Percentiles rank a stretch among this genome's conserved stretches.
phyloP scores from a whole-genome alignment of 1,140 invertebrate genomes.

The Pseudomyrmex cubaensis region DNA sequence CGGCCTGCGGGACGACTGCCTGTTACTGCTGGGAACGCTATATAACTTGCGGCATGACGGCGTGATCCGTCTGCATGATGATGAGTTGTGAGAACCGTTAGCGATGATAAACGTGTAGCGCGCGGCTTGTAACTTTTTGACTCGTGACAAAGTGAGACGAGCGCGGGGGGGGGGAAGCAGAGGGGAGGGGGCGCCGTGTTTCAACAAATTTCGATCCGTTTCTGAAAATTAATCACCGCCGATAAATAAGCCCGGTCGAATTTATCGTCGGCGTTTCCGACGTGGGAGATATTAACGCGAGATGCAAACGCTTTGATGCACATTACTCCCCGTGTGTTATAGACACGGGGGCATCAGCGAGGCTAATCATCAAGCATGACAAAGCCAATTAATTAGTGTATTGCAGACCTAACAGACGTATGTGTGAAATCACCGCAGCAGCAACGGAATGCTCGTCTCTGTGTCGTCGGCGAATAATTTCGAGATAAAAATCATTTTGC shows the following conservation, averaged over 20 bases:
- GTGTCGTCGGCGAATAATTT: slow-evolving; percentile 14
- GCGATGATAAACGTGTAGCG: slow-evolving; percentile 59
- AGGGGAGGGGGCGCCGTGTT: not conserved
- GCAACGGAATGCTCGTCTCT: slow-evolving; percentile 28
- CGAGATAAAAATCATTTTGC: not conserved
- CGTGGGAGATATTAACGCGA: slow-evolving; percentile 35
- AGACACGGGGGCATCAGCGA: slow-evolving; percentile 7
- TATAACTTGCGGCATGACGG: slow-evolving; percentile 28
- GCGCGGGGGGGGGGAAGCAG: not conserved
- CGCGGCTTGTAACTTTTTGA: slow-evolving; percentile 62
- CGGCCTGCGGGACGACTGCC: not conserved
- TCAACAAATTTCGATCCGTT: slow-evolving; percentile 50
- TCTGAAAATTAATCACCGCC: slow-evolving; percentile 44
- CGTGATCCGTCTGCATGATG: slow-evolving; percentile 60
- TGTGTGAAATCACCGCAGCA: not conserved
- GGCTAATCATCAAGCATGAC: slow-evolving; percentile 34
- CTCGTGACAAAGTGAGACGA: slow-evolving; percentile 48
- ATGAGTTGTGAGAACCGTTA: slow-evolving; percentile 61
- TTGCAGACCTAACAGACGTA: not conserved
- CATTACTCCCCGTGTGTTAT: slow-evolving; percentile 19
- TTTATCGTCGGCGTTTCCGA: slow-evolving; percentile 20
- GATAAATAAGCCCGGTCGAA: slow-evolving; percentile 45
- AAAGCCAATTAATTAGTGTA: slow-evolving; percentile 30
- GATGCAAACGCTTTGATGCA: slow-evolving; percentile 37
- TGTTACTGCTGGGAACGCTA: slow-evolving; percentile 32